Evolutionary conservation across 1,140 invertebrate species (phyloP).

Genomic region (Drosophila quadrilineata): DNA sequence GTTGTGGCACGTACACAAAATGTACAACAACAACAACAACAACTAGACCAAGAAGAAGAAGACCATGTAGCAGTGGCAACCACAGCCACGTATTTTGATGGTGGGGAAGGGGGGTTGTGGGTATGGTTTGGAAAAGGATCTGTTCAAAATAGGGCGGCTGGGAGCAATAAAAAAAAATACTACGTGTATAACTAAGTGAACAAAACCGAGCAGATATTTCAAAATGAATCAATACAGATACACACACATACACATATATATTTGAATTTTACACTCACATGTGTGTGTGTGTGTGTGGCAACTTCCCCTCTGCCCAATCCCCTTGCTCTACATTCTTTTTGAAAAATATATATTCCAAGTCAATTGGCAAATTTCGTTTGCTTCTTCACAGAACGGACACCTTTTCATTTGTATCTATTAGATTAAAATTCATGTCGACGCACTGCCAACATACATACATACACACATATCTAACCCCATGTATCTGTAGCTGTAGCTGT

Average conservation of each 20-base stretch:
- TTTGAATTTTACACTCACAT: too few relatives aligned
- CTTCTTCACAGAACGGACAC: too few relatives aligned
- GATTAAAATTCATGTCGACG: conserved; percentile 80
- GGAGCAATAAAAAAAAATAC: conserved; percentile 54
- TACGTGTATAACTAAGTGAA: conserved; percentile 18
- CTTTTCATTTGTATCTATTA: conserved; percentile 81
- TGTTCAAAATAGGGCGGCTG: conserved; percentile 43
- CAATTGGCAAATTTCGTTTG: too few relatives aligned
- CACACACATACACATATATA: too few relatives aligned
- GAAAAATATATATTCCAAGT: too few relatives aligned
- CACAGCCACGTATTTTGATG: neutral
- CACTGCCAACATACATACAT: conserved; percentile 47
- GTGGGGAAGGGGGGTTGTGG: neutral
- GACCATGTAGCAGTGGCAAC: too few relatives aligned
- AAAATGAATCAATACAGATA: conserved; percentile 39
- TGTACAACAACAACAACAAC: conserved; percentile 25
- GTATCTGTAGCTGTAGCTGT: neutral
- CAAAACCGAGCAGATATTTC: conserved; percentile 32
- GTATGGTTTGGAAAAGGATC: neutral
- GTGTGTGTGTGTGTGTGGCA: too few relatives aligned
- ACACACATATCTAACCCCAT: too few relatives aligned
- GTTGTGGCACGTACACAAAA: conserved; percentile 11
- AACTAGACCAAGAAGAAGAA: too few relatives aligned
- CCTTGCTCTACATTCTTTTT: too few relatives aligned
- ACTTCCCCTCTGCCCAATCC: too few relatives aligned